A percentile compares a stretch with the other conserved stretches of the same genome.
Conservation (phyloP, 2,888 invertebrate species). For the Psococerastis gibbosa region DNA sequence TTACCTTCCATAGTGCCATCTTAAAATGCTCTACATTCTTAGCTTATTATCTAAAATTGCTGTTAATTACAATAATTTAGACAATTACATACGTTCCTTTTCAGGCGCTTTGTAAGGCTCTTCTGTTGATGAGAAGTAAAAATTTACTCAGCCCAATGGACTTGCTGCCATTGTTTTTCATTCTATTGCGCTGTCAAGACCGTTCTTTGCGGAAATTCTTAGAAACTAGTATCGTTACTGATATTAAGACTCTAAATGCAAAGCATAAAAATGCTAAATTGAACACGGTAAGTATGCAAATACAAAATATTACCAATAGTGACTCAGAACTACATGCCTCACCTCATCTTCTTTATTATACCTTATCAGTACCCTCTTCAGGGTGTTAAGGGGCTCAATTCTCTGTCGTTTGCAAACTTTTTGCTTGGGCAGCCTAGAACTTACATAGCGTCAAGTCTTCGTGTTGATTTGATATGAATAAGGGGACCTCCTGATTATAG, state of each 20-base stretch:
- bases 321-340: too few relatives aligned
- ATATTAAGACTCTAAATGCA: conserved; percentile 85
- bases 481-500: too few relatives aligned
- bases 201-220: conserved; percentile 74
- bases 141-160: conserved; percentile 72
- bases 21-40: neutral
- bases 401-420: too few relatives aligned
- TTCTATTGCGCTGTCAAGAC: conserved; percentile 76
- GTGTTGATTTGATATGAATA: too few relatives aligned
- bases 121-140: conserved; percentile 84
- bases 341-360: too few relatives aligned
- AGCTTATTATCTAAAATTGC: neutral
- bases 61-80: conserved; percentile 1
- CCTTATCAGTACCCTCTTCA: too few relatives aligned
- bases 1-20: too few relatives aligned
- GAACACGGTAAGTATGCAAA: conserved; percentile 46
- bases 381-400: too few relatives aligned
- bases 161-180: conserved; percentile 78
- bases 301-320: too few relatives aligned
- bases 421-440: neutral
- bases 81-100: conserved; percentile 18
- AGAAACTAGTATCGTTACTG: conserved; percentile 78
- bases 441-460: neutral
- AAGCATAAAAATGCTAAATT: conserved; percentile 86
- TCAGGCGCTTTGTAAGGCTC: conserved; percentile 69